A percentile compares a stretch with the other conserved stretches of the same genome.
Conservation (phyloP, 2,113 vertebrate species). For the Colossoma macropomum region DNA sequence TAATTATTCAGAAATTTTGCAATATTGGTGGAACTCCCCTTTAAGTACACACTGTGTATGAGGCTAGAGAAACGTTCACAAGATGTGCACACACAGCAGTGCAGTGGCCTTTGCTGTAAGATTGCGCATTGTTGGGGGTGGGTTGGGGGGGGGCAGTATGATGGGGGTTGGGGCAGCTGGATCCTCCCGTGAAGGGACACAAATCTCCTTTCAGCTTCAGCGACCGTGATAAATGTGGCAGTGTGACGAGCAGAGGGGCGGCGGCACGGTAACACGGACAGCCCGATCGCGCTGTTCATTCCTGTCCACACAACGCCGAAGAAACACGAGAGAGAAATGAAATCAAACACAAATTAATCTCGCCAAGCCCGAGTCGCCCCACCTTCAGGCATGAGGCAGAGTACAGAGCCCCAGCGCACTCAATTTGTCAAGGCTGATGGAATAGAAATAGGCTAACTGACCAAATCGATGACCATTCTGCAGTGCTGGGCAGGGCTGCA, state of each 20-base stretch:
- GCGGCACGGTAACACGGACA: background rate
- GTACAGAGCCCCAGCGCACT: background rate
- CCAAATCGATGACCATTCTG: constrained; percentile 3
- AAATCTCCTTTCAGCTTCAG: background rate
- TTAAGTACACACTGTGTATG: no score
- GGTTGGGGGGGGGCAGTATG: no score
- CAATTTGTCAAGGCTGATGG: constrained; percentile 36
- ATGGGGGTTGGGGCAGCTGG: no score
- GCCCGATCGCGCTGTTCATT: constrained; percentile 22
- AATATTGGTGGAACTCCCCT: no score
- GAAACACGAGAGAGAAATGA: background rate
- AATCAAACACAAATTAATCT: constrained; percentile 36
- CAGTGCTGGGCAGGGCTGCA: background rate
- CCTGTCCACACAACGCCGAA: constrained; percentile 1
- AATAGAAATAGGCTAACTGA: constrained; percentile 18
- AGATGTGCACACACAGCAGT: no score
- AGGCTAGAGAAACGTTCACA: no score
- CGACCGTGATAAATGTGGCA: background rate
- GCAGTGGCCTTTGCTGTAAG: no score
- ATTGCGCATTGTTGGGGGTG: no score
- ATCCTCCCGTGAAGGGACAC: no score
- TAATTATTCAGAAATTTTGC: no score
- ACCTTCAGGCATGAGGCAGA: constrained; percentile 9
- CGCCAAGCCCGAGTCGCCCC: constrained; percentile 11
- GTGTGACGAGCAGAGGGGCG: background rate